Evolutionary conservation across 2,113 vertebrate genomes (phyloP).

Genomic region (Hepsetus odoe): DNA sequence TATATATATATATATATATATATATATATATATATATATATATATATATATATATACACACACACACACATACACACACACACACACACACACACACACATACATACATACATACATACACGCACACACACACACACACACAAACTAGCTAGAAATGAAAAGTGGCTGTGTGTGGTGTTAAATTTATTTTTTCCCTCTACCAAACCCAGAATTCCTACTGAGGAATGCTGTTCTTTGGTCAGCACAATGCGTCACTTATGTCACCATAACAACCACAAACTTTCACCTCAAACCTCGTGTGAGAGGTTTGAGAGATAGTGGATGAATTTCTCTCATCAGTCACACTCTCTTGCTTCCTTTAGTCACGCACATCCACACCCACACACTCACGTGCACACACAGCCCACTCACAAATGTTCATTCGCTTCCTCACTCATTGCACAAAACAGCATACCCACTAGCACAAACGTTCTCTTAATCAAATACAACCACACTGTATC

Average conservation of each 20-base stretch:
- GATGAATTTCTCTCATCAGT: slow-evolving; percentile 53
- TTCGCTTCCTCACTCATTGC: slow-evolving; percentile 39
- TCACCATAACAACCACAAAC: slow-evolving; percentile 69
- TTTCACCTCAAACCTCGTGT: slow-evolving; percentile 69
- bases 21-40: too few species aligned
- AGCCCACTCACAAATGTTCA: slow-evolving; percentile 37
- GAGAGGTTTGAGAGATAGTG: slow-evolving; percentile 60
- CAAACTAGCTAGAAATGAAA: too few species aligned
- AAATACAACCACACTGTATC: slow-evolving; percentile 70
- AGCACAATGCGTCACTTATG: slow-evolving; percentile 71
- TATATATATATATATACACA: too few species aligned
- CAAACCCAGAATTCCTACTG: slow-evolving; percentile 78
- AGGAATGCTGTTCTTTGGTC: slow-evolving; percentile 74
- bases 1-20: too few species aligned
- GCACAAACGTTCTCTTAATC: slow-evolving; percentile 74
- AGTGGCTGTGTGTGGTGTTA: not conserved
- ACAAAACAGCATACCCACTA: slow-evolving; percentile 74
- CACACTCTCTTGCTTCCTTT: slow-evolving; percentile 19
- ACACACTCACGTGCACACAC: slow-evolving; percentile 37
- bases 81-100: too few species aligned
- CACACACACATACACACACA: too few species aligned
- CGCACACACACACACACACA: too few species aligned
- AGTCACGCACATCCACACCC: slow-evolving; percentile 26
- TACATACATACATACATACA: too few species aligned
- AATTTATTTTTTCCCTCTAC: slow-evolving; percentile 7